A percentile compares a stretch with the other conserved stretches of the same genome.
phyloP scores from a whole-genome alignment of 2,888 invertebrate species.

The Lepetodrilus schrolli region DNA sequence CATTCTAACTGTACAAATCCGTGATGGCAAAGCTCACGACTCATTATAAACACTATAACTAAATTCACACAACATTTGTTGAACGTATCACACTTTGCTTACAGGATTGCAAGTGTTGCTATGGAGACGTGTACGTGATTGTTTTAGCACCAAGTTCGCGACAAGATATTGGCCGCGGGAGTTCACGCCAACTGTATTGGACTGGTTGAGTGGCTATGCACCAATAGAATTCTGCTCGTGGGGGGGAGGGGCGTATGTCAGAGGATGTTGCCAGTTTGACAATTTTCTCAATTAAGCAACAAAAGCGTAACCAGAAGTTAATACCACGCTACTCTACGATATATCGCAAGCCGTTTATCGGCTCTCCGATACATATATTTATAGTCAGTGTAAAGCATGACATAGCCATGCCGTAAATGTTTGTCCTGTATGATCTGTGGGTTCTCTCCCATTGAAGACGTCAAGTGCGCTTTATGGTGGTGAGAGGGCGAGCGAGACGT shows the following conservation, averaged over 20 bases:
- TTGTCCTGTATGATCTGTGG: background rate
- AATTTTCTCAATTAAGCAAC: constrained; percentile 16
- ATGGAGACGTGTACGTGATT: constrained; percentile 13
- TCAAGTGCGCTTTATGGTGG: no score
- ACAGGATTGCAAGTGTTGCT: constrained; percentile 5
- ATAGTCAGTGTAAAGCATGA: constrained; percentile 1
- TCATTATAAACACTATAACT: background rate
- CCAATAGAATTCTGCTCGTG: constrained; percentile 17
- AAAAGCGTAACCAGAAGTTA: constrained; percentile 26
- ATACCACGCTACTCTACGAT: constrained; percentile 29
- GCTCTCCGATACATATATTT: constrained; percentile 18
- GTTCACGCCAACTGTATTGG: background rate
- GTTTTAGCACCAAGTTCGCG: constrained; percentile 23
- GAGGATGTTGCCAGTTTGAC: background rate
- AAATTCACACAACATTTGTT: constrained; percentile 25
- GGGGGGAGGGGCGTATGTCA: constrained; percentile 1
- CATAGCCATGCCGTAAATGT: constrained; percentile 1
- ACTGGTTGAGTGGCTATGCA: constrained; percentile 16
- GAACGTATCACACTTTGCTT: constrained; percentile 28
- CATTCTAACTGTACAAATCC: constrained; percentile 23
- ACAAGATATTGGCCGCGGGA: background rate
- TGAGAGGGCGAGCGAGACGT: background rate
- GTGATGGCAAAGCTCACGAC: constrained; percentile 11
- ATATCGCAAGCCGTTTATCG: constrained; percentile 6
- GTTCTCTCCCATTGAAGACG: background rate